Conservation (phyloP, 2,888 invertebrate species). For the Antheraea yamamai region DNA sequence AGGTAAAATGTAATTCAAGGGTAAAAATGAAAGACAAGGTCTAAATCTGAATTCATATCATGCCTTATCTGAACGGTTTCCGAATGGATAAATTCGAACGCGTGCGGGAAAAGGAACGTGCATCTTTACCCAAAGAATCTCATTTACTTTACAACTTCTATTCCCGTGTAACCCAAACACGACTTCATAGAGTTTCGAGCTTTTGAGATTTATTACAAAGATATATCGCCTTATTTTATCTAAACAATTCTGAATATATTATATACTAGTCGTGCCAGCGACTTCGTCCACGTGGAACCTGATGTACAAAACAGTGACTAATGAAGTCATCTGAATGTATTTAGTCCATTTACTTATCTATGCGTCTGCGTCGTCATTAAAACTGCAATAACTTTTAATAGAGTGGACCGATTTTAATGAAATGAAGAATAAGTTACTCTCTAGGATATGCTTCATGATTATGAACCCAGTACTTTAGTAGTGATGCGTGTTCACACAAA, state of each 20-base stretch:
- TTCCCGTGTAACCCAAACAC: constrained; percentile 42
- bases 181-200: constrained; percentile 40
- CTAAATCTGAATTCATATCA: constrained; percentile 60
- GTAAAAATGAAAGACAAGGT: constrained; percentile 51
- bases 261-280: not conserved
- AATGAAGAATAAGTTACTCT: too few species aligned
- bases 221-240: constrained; percentile 31
- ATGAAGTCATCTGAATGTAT: too few species aligned
- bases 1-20: constrained; percentile 43
- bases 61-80: constrained; percentile 59
- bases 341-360: too few species aligned
- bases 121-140: constrained; percentile 57
- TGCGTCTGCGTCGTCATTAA: too few species aligned
- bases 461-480: too few species aligned
- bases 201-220: constrained; percentile 46
- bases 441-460: too few species aligned
- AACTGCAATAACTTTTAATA: too few species aligned
- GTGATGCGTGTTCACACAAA: too few species aligned
- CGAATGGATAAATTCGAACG: constrained; percentile 53
- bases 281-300: too few species aligned
- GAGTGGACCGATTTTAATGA: too few species aligned
- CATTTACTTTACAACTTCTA: constrained; percentile 57
- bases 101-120: constrained; percentile 47
- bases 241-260: constrained; percentile 4
- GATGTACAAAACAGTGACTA: too few species aligned